Base-by-base conservation (phyloP, 2,888 invertebrate species). In the Leucania comma region DNA sequence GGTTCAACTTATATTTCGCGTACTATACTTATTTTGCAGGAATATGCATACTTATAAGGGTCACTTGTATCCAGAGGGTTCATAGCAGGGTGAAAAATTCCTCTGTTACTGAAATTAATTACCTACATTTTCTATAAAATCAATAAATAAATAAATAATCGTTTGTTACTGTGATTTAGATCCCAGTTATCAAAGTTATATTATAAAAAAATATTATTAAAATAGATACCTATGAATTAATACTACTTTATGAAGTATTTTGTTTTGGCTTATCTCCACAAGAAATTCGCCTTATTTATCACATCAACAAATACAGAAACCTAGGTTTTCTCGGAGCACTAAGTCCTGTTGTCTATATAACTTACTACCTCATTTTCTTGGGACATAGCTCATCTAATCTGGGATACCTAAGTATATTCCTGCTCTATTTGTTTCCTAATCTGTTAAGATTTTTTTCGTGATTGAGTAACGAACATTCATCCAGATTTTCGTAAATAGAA, bases 381-480 rank as follows among this genome's bases (percentile, higher is more conserved):
- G 46, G 46, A 22, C 38, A 42, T 24, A 26, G 14, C 35, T 73
- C 12, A 48, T 48, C 22, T 48, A 26, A 48, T 53, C 38, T 53
- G 57, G 32, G 26, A 32, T 65, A 50, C 17, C 22, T 48, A 32
- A 48, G 12, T 56, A 22, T 12, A 20, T 59, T 48, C 3, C 2
- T 38, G 20, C 26, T 24, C 32, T 62, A 62, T 26, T 53, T 59
- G 26, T 35, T 46, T n/a, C 22, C 0, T n/a, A 59, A 76, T 58
- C 29, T 38, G 38, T 32, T 57, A 35, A 58, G 4, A 5, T 17
- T 58, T 53, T 48, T 14, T 10, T 54, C n/a, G 26, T 66, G 78
- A 71, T 59, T 56, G n/a, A 77, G 53, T 50, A 3, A 42, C 20
- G 26, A 54, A 64, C 29, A 58, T 70, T 46, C 0, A 32, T 75